Base-by-base conservation (phyloP, 1,140 invertebrate species). In the Temnothorax curvispinosus region DNA sequence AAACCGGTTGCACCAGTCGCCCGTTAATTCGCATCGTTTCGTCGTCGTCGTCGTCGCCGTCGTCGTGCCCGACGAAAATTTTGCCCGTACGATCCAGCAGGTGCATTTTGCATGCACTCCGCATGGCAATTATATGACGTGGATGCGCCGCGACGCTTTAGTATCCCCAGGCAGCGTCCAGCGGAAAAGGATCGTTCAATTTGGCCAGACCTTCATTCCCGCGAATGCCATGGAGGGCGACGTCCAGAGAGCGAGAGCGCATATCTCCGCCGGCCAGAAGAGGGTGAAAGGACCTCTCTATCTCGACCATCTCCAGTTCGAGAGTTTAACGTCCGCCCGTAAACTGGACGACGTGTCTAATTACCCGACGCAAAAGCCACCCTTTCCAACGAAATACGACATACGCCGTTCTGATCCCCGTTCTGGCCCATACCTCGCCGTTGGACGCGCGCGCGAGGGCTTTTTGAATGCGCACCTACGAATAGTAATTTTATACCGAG, bases 271-370 rank as follows among this genome's bases (percentile, higher is more conserved):
- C 54, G 18, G 78, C 21, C 11, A 71, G 78, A 82, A 74, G 54
- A 47, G 86, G 76, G 44, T 87, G 64, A 84, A 89, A 89, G 87
- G 44, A 60, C 60, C 89, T 84, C 77, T 87, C 85, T 89, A 75
- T 89, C 60, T 77, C 75, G 52, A 35, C 76, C 76, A 86, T 90
- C 86, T 90, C 88, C 52, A 77, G 76, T 88, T 89, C 80, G 86
- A 90, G 86, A 90, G 76, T 92, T 93, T 92, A 92, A 93, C 86
- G 90, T 90, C 77, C 87, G 87, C 77, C 62, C 87, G 89, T 93
- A 93, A 93, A 93, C 90, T 91, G 88, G 88, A 88, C 88, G 89
- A 92, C 91, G 87, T 91, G 91, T 91, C 92, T 93, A 93, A 93
- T 93, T 93, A 93, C 86, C 89, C 89, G 75, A 77, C 72, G 89